Evolutionary conservation across 2,113 vertebrate species (phyloP), one percentile per base, ranked within the genome.

Genomic region (Microcebus tavaratra): DNA sequence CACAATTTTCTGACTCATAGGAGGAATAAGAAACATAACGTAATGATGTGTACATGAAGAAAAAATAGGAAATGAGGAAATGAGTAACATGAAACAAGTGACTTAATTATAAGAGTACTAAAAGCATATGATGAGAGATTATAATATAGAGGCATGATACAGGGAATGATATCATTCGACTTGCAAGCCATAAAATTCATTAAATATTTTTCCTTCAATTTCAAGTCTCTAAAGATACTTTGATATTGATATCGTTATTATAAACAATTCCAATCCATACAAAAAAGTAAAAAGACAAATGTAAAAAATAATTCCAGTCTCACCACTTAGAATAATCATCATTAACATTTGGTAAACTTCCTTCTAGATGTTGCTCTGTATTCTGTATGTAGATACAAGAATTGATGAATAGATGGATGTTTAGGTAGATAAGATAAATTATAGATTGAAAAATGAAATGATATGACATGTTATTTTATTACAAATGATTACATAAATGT

Each of bases 51-150:
- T 48, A 39, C 12, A 27, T 42, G 42, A 34, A 42, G 63, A 85
- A 89, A 93, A 93, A 95, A 31, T 61, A 61, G 42, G 31, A 72
- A 85, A n/a, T 84, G 76, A 88, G 72, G 78, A 95, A 90, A 96
- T 87, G 34, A 93, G 15, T 20, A 91, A 34, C n/a, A 63, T 55
- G 78, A 88, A 95, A 88, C 21, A 86, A 79, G n/a, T 45, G 31
- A n/a, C 70, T 81, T 95, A 91, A 88, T 92, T 84, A 55, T 80
- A 91, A 91, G 23, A 75, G 23, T 29, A 12, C 59, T 78, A 75
- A 92, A 88, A 50, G 10, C 31, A 31, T 36, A 4, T 81, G 68
- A 93, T 88, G 78, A 95, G 61, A 79, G 29, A 80, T 73, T 61
- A 31, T 55, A 90, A 73, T 34, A 39, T 3, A 61, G 36, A 86